Evolutionary conservation across 2,113 vertebrate genomes (phyloP).

Genomic region (Apus apus): DNA sequence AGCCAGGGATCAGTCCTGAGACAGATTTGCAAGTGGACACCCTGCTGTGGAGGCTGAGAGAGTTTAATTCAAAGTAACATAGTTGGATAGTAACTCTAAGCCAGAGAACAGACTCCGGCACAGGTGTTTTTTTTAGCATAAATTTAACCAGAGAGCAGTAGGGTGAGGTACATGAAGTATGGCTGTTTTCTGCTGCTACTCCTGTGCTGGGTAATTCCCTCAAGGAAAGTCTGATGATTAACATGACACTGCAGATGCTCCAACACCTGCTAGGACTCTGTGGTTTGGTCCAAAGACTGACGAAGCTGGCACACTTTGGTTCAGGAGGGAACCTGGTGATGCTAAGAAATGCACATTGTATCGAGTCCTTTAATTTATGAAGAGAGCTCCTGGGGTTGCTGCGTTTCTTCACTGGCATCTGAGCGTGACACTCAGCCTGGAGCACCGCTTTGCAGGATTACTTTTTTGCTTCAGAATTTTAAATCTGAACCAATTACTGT

Average conservation of each 20-base stretch:
- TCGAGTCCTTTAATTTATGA: background rate
- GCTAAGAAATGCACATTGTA: background rate
- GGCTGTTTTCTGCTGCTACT: background rate
- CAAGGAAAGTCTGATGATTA: background rate
- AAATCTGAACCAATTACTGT: background rate
- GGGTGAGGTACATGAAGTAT: background rate
- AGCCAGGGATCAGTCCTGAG: background rate
- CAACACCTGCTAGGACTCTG: background rate
- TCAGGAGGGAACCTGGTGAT: background rate
- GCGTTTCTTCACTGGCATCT: background rate
- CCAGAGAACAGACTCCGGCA: background rate
- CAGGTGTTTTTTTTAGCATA: background rate
- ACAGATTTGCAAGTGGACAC: background rate
- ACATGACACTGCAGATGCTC: background rate
- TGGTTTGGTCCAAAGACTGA: background rate
- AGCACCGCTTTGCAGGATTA: background rate
- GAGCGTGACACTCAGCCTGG: background rate
- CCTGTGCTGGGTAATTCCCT: background rate
- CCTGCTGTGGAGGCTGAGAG: background rate
- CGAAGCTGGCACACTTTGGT: accelerated
- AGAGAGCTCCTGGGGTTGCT: background rate
- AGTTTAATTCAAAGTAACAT: background rate
- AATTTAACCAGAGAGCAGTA: background rate
- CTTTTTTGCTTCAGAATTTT: background rate
- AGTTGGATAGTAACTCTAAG: background rate